Base-by-base conservation (phyloP, 2,797 vertebrate species). In the Sylvilagus floridanus region DNA sequence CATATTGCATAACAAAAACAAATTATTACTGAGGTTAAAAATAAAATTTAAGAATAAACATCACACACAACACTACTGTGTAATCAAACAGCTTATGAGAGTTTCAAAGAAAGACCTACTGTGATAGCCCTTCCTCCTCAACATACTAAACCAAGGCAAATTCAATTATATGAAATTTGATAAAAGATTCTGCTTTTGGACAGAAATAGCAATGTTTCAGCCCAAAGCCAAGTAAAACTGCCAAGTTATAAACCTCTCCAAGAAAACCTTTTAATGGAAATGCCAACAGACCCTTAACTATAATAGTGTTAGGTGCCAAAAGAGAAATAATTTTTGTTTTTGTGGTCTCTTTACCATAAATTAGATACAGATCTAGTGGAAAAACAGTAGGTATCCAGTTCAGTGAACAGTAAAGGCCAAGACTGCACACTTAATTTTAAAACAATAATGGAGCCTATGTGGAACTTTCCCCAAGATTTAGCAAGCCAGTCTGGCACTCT, bases 231-330 rank as follows among this genome's bases (percentile, higher is more conserved):
- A 98, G 97, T 96, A 98, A 98, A 98, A 98, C 88, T 96, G 5
- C 98, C 97, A 98, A 98, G 97, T 98, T 98, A 98, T 98, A 98
- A 98, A 98, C 95, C 96, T 98, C 97, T 98, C 96, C 97, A 98
- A 98, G 94, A 94, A 98, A 98, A 97, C 57, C 88, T 98, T 98
- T 97, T 98, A 98, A 98, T 98, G 96, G 96, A 98, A 98, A 98
- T 98, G 96, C 98, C 98, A 98, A 98, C 96, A 98, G 96, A 98
- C 96, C 88, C 94, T 98, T 98, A 98, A 98, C 97, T 97, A 97
- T 96, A 97, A 97, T 75, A 90, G 91, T 92, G 73, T 96, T 98
- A 98, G 97, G 94, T 98, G 97, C 98, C 98, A 98, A 98, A 95
- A 97, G 83, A 98, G 96, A 98, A 98, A 98, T 98, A 97, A 98